A percentile compares a stretch with the other conserved stretches of the same genome.
Conservation (phyloP, 2,888 invertebrate genomes). For the Cerceris ruficornis region DNA sequence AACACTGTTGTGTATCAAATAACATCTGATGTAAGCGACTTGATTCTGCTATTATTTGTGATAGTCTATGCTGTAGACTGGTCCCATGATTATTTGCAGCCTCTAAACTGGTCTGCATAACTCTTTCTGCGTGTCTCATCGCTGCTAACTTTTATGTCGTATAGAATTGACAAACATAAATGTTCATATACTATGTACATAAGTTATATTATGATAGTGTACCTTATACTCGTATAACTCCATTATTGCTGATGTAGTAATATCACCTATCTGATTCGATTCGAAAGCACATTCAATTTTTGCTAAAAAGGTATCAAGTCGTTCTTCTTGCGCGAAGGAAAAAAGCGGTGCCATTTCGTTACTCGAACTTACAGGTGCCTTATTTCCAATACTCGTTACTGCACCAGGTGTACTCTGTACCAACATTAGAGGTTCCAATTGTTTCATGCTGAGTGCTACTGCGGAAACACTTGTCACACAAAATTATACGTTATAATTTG, state of each 20-base stretch:
- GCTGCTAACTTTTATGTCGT: conserved; percentile 80
- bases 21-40: conserved; percentile 82
- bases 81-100: conserved; percentile 83
- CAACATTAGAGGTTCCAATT: conserved; percentile 76
- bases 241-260: conserved; percentile 87
- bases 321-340: conserved; percentile 82
- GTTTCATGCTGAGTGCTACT: conserved; percentile 76
- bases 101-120: conserved; percentile 82
- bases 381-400: conserved; percentile 36
- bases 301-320: conserved; percentile 83
- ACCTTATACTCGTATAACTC: conserved; percentile 88
- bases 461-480: conserved; percentile 58
- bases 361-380: conserved; percentile 30
- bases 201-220: conserved; percentile 1
- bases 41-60: conserved; percentile 82
- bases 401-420: conserved; percentile 67
- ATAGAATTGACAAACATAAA: background rate
- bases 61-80: conserved; percentile 82
- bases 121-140: conserved; percentile 83
- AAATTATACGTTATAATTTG: conserved; percentile 42
- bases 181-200: background rate
- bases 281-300: conserved; percentile 82
- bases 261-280: conserved; percentile 83
- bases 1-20: conserved; percentile 82
- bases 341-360: conserved; percentile 77